Percentiles rank a stretch among this genome's conserved stretches.
Evolutionary conservation across 2,888 invertebrate species (phyloP).

Genomic region (Cheilosia vulpina): DNA sequence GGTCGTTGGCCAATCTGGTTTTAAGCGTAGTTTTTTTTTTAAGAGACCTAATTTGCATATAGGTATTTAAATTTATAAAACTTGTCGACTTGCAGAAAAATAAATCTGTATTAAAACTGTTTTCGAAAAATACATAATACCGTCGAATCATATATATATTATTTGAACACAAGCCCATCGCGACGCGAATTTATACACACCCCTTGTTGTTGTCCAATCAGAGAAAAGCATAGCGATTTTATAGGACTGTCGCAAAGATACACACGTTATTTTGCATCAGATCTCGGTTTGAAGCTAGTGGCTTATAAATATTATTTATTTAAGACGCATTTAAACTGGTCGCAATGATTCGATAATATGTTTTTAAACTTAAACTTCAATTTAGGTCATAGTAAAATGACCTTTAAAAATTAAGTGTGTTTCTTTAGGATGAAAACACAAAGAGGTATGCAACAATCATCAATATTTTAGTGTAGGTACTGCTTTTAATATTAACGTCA

Average conservation of each 20-base stretch:
- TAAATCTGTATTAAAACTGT: not conserved
- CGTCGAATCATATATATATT: too few relatives aligned
- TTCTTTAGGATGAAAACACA: too few relatives aligned
- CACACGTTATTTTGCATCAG: not conserved
- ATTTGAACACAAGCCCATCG: too few relatives aligned
- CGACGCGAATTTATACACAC: constrained; percentile 17
- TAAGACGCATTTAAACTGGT: constrained; percentile 37
- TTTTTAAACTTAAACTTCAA: not conserved
- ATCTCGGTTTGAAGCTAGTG: not conserved
- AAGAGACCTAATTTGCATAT: constrained; percentile 18
- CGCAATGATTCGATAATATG: not conserved
- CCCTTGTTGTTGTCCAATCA: constrained; percentile 25
- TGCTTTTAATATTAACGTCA: too few relatives aligned
- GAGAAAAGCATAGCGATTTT: not conserved
- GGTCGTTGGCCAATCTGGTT: constrained; percentile 47
- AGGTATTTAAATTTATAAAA: not conserved
- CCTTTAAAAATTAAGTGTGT: too few relatives aligned
- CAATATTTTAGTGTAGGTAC: too few relatives aligned
- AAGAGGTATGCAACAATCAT: too few relatives aligned
- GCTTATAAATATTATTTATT: constrained; percentile 36
- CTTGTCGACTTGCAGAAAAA: not conserved
- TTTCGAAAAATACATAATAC: too few relatives aligned
- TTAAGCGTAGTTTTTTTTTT: not conserved
- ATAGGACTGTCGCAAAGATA: not conserved
- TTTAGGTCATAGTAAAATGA: too few relatives aligned